A percentile compares a stretch with the other conserved stretches of the same genome.
phyloP scores from a whole-genome alignment of 2,888 invertebrate genomes.

The Sphinx pinastri region DNA sequence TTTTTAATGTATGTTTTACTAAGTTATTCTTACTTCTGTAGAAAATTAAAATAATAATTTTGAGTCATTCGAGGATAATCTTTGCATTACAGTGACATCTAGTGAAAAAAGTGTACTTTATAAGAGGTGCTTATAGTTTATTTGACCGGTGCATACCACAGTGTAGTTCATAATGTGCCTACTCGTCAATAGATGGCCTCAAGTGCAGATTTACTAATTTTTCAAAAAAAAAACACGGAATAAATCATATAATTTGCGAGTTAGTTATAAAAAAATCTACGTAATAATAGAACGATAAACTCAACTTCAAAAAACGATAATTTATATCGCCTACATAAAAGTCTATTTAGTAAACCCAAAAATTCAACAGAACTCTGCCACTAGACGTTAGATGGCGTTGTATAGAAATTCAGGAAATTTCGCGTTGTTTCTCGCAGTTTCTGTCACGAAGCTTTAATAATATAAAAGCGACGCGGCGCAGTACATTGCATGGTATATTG shows the following conservation, averaged over 20 bases:
- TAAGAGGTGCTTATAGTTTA: no score
- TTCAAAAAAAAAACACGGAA: no score
- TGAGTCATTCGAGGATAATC: neutral
- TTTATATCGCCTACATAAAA: neutral
- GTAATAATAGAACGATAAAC: no score
- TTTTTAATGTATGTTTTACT: no score
- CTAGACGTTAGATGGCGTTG: constrained; percentile 36
- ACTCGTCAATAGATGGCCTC: neutral
- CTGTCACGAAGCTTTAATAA: constrained; percentile 29
- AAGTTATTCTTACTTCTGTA: neutral
- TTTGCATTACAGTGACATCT: neutral
- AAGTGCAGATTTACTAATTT: neutral
- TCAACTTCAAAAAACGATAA: no score
- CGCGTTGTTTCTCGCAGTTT: constrained; percentile 35
- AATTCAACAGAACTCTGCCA: constrained; percentile 27
- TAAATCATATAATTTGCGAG: no score
- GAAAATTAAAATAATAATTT: neutral
- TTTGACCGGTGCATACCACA: no score
- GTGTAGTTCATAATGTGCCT: neutral
- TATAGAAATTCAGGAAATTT: constrained; percentile 33
- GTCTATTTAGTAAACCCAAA: neutral
- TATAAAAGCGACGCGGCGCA: constrained; percentile 56
- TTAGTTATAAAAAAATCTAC: no score
- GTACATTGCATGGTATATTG: constrained; percentile 42
- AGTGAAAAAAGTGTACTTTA: neutral